These are phyloP conservation scores for Oreonectes daqikongensis DNA, from an alignment of 2,797 vertebrate species.

Conservation along the genomic window DNA sequence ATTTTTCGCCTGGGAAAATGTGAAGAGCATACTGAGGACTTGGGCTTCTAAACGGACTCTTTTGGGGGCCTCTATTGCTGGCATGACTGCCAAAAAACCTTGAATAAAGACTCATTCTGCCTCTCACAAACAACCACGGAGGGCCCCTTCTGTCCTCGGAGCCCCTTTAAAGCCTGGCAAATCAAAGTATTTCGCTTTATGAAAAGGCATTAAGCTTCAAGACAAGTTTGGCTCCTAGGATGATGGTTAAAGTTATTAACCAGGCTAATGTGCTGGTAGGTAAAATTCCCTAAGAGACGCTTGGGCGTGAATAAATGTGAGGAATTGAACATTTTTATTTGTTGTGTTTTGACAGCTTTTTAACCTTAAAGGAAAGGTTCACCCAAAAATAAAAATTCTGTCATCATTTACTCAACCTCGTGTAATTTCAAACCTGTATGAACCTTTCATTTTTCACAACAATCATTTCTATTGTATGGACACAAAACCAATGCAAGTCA, in stretches of 20 bases:
- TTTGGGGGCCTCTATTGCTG: constrained; percentile 62
- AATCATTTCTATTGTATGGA: too few relatives aligned
- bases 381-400: too few relatives aligned
- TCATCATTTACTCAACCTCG: too few relatives aligned
- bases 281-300: constrained; percentile 25
- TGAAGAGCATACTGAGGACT: constrained; percentile 73
- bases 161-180: constrained; percentile 60
- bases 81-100: constrained; percentile 69
- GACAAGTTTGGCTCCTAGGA: constrained; percentile 55
- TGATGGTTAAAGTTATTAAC: constrained; percentile 60
- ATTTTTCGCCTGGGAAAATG: constrained; percentile 72
- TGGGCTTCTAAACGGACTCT: constrained; percentile 62
- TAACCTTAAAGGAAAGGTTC: too few relatives aligned
- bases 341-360: too few relatives aligned
- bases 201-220: constrained; percentile 70
- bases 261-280: constrained; percentile 25
- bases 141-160: constrained; percentile 53
- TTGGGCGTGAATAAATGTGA: background rate
- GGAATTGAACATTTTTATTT: background rate
- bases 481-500: too few relatives aligned
- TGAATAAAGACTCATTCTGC: constrained; percentile 75
- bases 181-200: constrained; percentile 64
- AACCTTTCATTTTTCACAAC: too few relatives aligned
- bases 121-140: constrained; percentile 64
- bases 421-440: too few relatives aligned